Base-by-base conservation (phyloP, 2,888 invertebrate genomes). In the Malacosoma neustria region DNA sequence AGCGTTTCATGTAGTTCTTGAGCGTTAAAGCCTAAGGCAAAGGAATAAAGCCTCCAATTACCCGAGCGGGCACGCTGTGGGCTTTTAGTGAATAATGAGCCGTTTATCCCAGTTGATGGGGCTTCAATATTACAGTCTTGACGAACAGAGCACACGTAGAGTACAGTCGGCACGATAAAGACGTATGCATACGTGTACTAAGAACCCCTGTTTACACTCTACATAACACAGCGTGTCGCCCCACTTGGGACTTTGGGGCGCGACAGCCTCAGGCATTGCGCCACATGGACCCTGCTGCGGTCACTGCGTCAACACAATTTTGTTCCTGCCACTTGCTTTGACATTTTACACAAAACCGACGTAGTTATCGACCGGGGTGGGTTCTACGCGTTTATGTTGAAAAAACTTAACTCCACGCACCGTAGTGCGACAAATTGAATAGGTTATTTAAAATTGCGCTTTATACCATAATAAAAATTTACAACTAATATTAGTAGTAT, bases 71-170 rank as follows among this genome's bases (percentile, higher is more conserved):
- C 80, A 76, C 72, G 82, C 81, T 71, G 76, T 81, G 77, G 74
- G 81, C 80, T 80, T 82, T 84, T 81, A 81, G 80, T 81, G 79
- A 81, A 80, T 84, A 82, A 85, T 82, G 81, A 81, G 79, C 72
- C 72, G 80, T 76, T 82, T 82, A 81, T 75, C 73, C 75, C 67
- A 54, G 59, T 56, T 67, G 68, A 72, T 74, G 79, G 75, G 70
- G 72, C 66, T 74, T 69, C 74, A 71, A 72, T 77, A 62, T 70
- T 72, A 81, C 68, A 72, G 76, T 74, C 71, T 65, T 68, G 61
- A 72, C 76, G 74, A 72, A 66, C 69, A 69, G 53, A 61, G 75
- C 76, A 72, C 76, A 73, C 65, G 55, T n/a, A n/a, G n/a, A n/a
- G n/a, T n/a, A n/a, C n/a, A n/a, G n/a, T n/a, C n/a, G 22, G 22